Base-by-base conservation (phyloP, 2,797 vertebrate species). In the Siniperca undulata region DNA sequence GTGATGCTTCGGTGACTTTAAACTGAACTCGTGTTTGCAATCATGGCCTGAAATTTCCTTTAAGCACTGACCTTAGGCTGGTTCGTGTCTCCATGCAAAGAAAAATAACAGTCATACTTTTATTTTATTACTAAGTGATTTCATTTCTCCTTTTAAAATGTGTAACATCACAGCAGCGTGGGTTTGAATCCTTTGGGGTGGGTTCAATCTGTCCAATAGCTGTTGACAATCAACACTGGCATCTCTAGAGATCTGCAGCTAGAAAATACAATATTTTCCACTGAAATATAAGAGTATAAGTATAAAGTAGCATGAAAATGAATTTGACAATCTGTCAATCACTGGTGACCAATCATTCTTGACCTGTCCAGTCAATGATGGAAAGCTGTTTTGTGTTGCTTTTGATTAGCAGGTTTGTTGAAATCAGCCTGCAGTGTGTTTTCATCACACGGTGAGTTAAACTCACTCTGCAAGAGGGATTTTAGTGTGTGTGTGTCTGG, bases 381-480 rank as follows among this genome's bases (percentile, higher is more conserved):
- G 20, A 52, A n/a, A 3, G 24, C 24, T 62, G 30, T 1, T 34
- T 78, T 42, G 17, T 70, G 40, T 75, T 42, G n/a, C 27, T n/a
- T 61, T 69, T 78, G 30, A 76, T 62, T 20, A 24, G 59, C 60
- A 34, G 38, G 30, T 79, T 66, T 50, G 64, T 70, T 83, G 70
- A 73, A 83, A 77, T 77, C 64, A 30, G 52, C 55, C 72, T 66
- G 78, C 62, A 55, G 80, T 52, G 65, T 74, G 70, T 86, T 88
- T 86, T 85, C 34, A 52, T 55, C 66, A 14, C 55, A 64, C 17
- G 52, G 59, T 42, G 59, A 81, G 13, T 52, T 83, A 30, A 64
- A 55, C 81, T 71, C 77, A 42, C 46, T 36, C 78, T 40, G 74
- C 22, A 12, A 14, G 70, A 70, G 62, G 19, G 52, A 44, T 13